A percentile compares a stretch with the other conserved stretches of the same genome.
Conservation (phyloP, 2,888 invertebrate species). For the Thymelicus acteon region DNA sequence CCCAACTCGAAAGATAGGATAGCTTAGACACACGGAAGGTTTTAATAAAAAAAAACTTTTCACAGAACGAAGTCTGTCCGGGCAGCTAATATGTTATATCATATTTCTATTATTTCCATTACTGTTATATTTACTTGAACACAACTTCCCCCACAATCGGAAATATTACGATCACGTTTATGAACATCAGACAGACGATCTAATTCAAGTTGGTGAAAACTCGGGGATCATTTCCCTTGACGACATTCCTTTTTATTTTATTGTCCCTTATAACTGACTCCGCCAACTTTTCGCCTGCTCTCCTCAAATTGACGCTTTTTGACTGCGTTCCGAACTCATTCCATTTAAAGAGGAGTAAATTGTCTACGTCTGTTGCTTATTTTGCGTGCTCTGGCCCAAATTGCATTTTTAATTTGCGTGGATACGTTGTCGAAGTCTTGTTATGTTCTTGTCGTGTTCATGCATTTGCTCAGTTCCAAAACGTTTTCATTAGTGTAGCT, state of each 20-base stretch:
- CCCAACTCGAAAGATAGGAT: too few species aligned
- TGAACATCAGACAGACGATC: slow-evolving; percentile 57
- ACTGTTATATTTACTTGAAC: slow-evolving; percentile 44
- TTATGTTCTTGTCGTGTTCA: slow-evolving; percentile 32
- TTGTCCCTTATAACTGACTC: slow-evolving; percentile 53
- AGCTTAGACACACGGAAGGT: too few species aligned
- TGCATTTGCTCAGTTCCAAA: slow-evolving; percentile 18
- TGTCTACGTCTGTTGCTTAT: background rate
- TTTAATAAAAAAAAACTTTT: too few species aligned
- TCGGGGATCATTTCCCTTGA: slow-evolving; percentile 63
- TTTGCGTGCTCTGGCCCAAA: background rate
- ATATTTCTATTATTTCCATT: too few species aligned
- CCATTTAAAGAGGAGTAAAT: background rate
- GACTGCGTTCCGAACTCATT: slow-evolving; percentile 10
- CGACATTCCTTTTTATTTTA: slow-evolving; percentile 58
- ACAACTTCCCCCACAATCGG: slow-evolving; percentile 55
- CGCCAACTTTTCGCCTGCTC: slow-evolving; percentile 44
- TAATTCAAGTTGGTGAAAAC: slow-evolving; percentile 68
- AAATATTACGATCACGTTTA: slow-evolving; percentile 63
- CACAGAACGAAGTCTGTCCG: too few species aligned
- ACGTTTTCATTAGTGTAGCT: slow-evolving; percentile 37
- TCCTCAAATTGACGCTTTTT: slow-evolving; percentile 45
- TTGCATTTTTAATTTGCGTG: slow-evolving; percentile 12
- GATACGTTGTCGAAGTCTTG: background rate
- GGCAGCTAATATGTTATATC: too few species aligned